Conservation (phyloP, 2,888 invertebrate genomes). For the Hipparchia sbordonii region DNA sequence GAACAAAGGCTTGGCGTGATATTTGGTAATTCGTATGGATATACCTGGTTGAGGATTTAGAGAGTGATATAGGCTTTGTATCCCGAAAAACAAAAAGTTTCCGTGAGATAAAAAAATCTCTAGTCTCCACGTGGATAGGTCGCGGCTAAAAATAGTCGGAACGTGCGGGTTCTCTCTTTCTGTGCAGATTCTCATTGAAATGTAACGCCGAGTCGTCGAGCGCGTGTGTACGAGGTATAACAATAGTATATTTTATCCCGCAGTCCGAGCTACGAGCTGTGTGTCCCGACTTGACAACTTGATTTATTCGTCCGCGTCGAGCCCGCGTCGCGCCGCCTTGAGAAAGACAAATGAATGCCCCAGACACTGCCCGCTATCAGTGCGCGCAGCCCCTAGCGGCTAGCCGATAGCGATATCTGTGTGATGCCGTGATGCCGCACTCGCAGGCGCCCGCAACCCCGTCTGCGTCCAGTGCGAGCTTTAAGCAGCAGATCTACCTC, state of each 20-base stretch:
- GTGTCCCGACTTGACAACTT: neutral
- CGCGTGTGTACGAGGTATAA: neutral
- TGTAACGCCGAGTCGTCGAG: neutral
- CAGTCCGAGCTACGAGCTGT: neutral
- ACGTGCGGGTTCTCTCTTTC: too few species aligned
- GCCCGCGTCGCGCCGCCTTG: neutral
- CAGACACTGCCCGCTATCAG: neutral
- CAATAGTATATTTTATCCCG: neutral
- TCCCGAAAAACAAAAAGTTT: too few species aligned
- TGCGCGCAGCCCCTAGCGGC: neutral
- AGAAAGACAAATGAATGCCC: slow-evolving; percentile 6
- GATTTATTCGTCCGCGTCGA: slow-evolving; percentile 8
- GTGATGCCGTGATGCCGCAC: neutral
- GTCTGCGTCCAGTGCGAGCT: neutral
- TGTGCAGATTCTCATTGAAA: neutral
- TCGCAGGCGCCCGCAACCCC: neutral
- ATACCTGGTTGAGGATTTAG: too few species aligned
- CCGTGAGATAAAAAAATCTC: too few species aligned
- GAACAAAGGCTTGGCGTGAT: too few species aligned
- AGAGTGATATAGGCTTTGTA: too few species aligned
- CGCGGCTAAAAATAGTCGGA: too few species aligned
- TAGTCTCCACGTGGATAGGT: too few species aligned
- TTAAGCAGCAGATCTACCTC: too few species aligned
- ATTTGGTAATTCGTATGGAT: too few species aligned
- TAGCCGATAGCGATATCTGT: too few species aligned